These are phyloP conservation scores for Poecilia wingei DNA, from an alignment of 2,797 vertebrate species.

Conservation along the genomic window DNA sequence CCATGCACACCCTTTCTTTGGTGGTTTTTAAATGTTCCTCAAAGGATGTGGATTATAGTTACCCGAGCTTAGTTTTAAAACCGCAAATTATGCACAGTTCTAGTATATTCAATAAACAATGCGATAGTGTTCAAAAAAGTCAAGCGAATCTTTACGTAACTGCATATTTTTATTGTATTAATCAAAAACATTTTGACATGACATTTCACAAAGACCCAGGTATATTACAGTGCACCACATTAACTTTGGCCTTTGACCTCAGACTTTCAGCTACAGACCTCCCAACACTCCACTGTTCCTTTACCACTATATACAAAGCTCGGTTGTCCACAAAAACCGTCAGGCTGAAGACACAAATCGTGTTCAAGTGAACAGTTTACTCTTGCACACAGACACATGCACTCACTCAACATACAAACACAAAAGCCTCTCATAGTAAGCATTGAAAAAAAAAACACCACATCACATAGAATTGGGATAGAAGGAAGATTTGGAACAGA, in stretches of 20 bases:
- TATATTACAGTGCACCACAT: slow-evolving; percentile 82
- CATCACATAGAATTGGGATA: slow-evolving; percentile 59
- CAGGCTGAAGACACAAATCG: slow-evolving; percentile 21
- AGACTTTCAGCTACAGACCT: slow-evolving; percentile 55
- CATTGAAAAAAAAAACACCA: slow-evolving; percentile 40
- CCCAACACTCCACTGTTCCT: slow-evolving; percentile 43
- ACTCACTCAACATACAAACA: slow-evolving; percentile 21
- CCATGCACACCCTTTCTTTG: background rate
- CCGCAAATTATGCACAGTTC: background rate
- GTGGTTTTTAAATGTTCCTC: background rate
- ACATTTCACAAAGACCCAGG: slow-evolving; percentile 78
- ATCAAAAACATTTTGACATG: slow-evolving; percentile 83
- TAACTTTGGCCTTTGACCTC: slow-evolving; percentile 79
- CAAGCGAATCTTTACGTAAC: slow-evolving; percentile 53
- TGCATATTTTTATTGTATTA: slow-evolving; percentile 85
- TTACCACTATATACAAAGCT: slow-evolving; percentile 64
- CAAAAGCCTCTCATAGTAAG: slow-evolving; percentile 44
- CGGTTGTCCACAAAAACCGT: slow-evolving; percentile 41
- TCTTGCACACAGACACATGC: slow-evolving; percentile 15
- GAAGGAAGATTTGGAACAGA: slow-evolving; percentile 38
- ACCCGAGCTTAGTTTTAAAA: background rate
- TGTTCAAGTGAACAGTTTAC: slow-evolving; percentile 27
- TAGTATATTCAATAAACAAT: background rate
- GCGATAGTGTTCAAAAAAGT: background rate
- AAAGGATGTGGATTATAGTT: background rate